Evolutionary conservation across 2,797 vertebrate genomes (phyloP).

Genomic region (Nyctibius grandis): DNA sequence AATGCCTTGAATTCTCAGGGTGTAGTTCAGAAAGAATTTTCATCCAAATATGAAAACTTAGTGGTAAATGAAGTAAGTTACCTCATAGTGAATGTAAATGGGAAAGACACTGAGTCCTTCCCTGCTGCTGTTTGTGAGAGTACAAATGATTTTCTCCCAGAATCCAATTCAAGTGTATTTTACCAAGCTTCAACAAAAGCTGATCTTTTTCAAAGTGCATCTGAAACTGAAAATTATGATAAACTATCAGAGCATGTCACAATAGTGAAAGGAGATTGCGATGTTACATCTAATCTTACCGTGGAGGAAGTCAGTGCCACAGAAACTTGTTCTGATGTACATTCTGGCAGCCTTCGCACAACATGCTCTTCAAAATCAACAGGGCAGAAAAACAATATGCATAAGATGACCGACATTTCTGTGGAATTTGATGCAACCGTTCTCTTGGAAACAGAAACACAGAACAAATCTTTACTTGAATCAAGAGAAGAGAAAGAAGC

Average conservation of each 20-base stretch:
- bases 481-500: conserved; percentile 2
- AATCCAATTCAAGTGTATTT: background rate
- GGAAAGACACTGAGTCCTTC: background rate
- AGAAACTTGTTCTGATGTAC: background rate
- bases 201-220: conserved; percentile 22
- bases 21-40: conserved; percentile 41
- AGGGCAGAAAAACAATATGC: background rate
- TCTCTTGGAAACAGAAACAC: background rate
- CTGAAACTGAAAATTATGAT: background rate
- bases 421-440: background rate
- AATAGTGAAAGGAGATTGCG: background rate
- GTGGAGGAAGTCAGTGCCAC: background rate
- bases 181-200: background rate
- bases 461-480: background rate
- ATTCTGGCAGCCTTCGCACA: background rate
- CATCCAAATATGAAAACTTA: conserved; percentile 9
- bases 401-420: background rate
- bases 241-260: background rate
- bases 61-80: conserved; percentile 33
- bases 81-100: conserved; percentile 26
- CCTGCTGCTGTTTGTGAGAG: background rate
- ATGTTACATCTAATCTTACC: background rate
- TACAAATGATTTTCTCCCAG: background rate
- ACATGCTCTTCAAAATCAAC: background rate
- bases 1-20: conserved; percentile 11